These are phyloP conservation scores for Dioctria linearis DNA, from an alignment of 2,888 invertebrate species.

Conservation along the genomic window DNA sequence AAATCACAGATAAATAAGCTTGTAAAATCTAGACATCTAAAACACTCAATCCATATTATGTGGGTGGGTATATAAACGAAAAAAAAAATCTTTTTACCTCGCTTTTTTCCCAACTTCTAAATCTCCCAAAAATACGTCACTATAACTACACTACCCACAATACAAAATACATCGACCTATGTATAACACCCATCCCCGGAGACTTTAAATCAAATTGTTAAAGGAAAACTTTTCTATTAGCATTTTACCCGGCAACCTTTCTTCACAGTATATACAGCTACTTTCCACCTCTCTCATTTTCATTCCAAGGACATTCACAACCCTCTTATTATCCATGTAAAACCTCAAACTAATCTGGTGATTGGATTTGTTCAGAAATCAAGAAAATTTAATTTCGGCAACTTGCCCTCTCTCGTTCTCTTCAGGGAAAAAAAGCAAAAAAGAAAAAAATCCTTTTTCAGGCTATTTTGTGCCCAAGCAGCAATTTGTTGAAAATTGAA, in stretches of 20 bases:
- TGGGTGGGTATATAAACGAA: no score
- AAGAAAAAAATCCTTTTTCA: constrained; percentile 3
- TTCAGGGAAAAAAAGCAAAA: background rate
- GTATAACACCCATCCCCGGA: no score
- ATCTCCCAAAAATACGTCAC: no score
- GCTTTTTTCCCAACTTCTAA: no score
- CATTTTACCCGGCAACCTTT: background rate
- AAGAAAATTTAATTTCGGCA: constrained; percentile 35
- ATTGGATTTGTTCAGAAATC: constrained; percentile 35
- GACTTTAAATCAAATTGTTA: background rate
- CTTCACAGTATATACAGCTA: background rate
- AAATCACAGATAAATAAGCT: no score
- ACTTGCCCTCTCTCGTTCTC: constrained; percentile 2
- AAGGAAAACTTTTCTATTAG: no score
- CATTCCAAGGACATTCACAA: background rate
- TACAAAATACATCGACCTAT: no score
- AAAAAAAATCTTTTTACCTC: no score
- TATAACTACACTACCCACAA: no score
- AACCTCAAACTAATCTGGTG: constrained; percentile 26
- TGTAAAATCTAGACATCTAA: no score
- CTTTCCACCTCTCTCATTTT: constrained; percentile 19
- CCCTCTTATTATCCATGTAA: constrained; percentile 28
- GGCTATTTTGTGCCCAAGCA: constrained; percentile 35
- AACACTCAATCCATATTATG: no score
- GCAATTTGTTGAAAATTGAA: constrained; percentile 49